Conservation (phyloP, 2,888 invertebrate genomes). For the Margaritifera margaritifera region DNA sequence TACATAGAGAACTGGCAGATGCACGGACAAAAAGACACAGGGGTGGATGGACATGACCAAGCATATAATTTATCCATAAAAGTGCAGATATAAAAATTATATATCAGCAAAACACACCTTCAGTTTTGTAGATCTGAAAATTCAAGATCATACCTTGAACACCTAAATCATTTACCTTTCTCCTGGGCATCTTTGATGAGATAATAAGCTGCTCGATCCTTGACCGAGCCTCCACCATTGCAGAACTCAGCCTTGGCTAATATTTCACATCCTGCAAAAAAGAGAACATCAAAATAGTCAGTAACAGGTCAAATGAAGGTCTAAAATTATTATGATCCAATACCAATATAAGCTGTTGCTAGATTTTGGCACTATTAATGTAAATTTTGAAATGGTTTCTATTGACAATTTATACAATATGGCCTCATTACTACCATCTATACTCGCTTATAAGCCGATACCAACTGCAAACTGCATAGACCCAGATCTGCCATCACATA, state of each 20-base stretch:
- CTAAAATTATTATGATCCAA: neutral
- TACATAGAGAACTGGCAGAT: too few species aligned
- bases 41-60: too few species aligned
- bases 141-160: neutral
- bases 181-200: constrained; percentile 69
- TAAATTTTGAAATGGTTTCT: too few species aligned
- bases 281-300: neutral
- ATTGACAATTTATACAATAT: too few species aligned
- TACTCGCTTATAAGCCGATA: too few species aligned
- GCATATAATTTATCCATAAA: too few species aligned
- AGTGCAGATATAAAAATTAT: neutral
- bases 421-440: too few species aligned
- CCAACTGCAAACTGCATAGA: too few species aligned
- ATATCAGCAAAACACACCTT: neutral
- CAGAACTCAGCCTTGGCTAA: constrained; percentile 72
- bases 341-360: neutral
- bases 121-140: neutral
- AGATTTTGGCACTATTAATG: neutral
- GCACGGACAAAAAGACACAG: too few species aligned
- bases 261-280: constrained; percentile 68
- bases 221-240: constrained; percentile 72
- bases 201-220: constrained; percentile 71
- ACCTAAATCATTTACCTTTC: constrained; percentile 47
- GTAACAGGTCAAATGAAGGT: neutral
- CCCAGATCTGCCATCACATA: too few species aligned